Evolutionary conservation across 2,113 vertebrate species (phyloP), one percentile per base, ranked within the genome.

Genomic region (Protobothrops flavoviridis): DNA sequence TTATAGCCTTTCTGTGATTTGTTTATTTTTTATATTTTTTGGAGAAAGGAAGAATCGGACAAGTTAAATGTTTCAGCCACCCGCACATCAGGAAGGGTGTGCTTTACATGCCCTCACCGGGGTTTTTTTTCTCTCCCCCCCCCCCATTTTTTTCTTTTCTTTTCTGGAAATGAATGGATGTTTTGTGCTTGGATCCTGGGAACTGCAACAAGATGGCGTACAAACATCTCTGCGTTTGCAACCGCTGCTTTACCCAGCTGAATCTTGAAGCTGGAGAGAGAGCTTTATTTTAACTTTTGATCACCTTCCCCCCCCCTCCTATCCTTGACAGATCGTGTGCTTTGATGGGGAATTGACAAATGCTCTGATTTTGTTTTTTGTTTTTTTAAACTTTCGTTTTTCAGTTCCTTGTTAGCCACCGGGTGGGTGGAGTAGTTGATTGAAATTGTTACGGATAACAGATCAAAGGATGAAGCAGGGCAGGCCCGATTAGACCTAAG

Each of bases 151-250:
- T 21, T 56, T 57, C 5, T 7, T 13, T 95, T 94, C 96, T 95
- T 95, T 57, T 93, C 95, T 95, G 95, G 93, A 96, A 98, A 98
- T 98, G 98, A 98, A 98, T 98, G 97, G 97, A 96, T 97, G 96
- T 96, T 97, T 96, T 97, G 97, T 97, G 97, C 97, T 96, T 96
- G 96, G 97, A 81, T 97, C 97, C 97, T 95, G 96, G 85, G 64
- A 95, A 96, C 98, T 97, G 97, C 97, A 97, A 97, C 98, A 98
- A 98, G 97, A 98, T 98, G 98, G 97, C 97, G 97, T 97, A 94
- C 96, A 96, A 97, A 95, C 97, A 96, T 96, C 95, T 96, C 95
- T 96, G 89, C 95, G 7, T 97, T 97, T 96, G 95, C 95, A 95
- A 94, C 96, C 95, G 45, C 94, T 56, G 95, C 95, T 95, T 94